Percentiles rank a stretch among this genome's conserved stretches.
Conservation (phyloP, 2,113 vertebrate species). For the Piprites chloris region DNA sequence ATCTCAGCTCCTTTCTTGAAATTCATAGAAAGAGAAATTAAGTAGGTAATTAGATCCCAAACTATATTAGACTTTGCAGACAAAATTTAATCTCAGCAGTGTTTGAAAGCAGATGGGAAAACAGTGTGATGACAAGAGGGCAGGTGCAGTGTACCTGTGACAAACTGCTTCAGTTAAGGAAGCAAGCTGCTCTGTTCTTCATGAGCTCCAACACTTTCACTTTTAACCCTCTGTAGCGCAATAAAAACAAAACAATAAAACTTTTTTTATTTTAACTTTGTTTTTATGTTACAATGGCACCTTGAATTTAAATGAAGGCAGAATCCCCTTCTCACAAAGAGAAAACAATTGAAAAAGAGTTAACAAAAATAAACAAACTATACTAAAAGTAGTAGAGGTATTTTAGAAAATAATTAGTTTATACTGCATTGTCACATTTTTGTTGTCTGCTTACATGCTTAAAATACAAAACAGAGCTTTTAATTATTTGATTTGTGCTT, state of each 20-base stretch:
- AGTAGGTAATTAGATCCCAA: background rate
- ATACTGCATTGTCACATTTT: background rate
- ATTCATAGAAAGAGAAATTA: conserved; percentile 3
- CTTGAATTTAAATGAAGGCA: background rate
- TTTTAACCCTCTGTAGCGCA: background rate
- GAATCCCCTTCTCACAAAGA: background rate
- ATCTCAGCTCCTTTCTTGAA: background rate
- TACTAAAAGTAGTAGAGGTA: background rate
- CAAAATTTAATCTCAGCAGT: background rate
- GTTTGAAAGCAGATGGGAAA: conserved; percentile 40
- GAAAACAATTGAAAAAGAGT: background rate
- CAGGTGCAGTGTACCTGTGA: background rate
- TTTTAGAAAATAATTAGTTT: background rate
- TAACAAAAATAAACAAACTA: background rate
- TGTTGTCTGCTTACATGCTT: background rate
- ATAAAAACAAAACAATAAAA: background rate
- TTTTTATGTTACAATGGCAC: background rate
- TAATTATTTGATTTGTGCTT: background rate
- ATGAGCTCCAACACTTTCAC: background rate
- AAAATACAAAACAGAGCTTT: background rate
- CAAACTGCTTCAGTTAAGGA: background rate
- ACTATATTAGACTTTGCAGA: background rate
- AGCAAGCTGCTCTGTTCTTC: conserved; percentile 19
- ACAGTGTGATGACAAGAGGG: background rate
- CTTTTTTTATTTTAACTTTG: background rate